phyloP scores from a whole-genome alignment of 2,888 invertebrate genomes.

The Acrobasis repandana region DNA sequence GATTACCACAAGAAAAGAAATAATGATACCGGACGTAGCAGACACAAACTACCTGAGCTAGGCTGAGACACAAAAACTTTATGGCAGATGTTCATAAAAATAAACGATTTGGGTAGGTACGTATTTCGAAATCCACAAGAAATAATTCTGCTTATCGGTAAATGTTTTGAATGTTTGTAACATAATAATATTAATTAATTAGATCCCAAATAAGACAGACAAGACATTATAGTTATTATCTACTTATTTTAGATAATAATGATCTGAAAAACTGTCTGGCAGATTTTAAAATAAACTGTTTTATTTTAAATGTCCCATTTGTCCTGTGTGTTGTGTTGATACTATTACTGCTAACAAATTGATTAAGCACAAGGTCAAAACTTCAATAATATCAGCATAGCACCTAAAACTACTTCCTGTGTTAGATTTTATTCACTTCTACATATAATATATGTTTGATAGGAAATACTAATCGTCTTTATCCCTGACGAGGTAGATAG shows the following conservation, averaged over 20 bases:
- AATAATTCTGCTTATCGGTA: neutral
- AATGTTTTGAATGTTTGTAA: too few relatives aligned
- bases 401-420: neutral
- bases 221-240: too few relatives aligned
- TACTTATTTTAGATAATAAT: too few relatives aligned
- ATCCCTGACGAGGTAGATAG: too few relatives aligned
- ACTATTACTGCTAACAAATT: neutral
- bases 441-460: neutral
- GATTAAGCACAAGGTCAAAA: neutral
- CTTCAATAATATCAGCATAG: neutral
- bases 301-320: neutral
- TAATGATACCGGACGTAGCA: neutral
- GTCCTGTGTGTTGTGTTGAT: neutral
- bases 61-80: neutral
- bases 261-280: neutral
- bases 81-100: neutral
- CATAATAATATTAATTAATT: too few relatives aligned
- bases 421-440: neutral
- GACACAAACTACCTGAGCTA: neutral
- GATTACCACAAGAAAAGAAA: neutral
- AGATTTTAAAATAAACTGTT: neutral
- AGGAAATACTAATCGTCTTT: too few relatives aligned
- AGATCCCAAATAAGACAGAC: too few relatives aligned
- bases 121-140: neutral
- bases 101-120: too few relatives aligned